Conservation (phyloP, 2,113 vertebrate genomes). For the Pimephales promelas region DNA sequence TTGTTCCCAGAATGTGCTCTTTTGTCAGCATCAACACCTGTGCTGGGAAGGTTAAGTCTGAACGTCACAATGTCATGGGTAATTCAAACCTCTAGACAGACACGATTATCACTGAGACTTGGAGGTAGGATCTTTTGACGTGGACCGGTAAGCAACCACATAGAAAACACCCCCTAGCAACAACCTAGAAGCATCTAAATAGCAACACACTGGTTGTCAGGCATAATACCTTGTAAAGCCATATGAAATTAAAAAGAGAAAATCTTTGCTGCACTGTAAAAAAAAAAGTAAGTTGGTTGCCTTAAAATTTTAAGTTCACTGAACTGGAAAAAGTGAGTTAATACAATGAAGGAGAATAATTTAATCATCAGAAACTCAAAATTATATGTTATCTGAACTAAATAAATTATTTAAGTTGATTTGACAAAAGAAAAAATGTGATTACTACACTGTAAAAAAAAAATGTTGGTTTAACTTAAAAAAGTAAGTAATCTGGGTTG, state of each 20-base stretch:
- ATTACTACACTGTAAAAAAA: too few species aligned
- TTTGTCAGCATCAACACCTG: slow-evolving; percentile 4
- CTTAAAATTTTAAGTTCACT: too few species aligned
- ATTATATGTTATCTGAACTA: too few species aligned
- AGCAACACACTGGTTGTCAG: neutral
- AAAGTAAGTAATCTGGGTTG: too few species aligned
- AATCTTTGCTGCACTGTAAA: too few species aligned
- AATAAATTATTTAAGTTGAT: too few species aligned
- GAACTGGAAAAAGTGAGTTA: too few species aligned
- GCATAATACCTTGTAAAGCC: neutral
- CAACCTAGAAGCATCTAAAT: neutral
- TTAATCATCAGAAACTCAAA: too few species aligned
- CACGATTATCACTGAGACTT: neutral
- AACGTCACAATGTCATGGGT: slow-evolving; percentile 44
- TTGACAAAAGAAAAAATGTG: too few species aligned
- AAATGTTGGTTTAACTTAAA: too few species aligned
- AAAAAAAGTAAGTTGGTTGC: too few species aligned
- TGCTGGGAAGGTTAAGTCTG: slow-evolving; percentile 6
- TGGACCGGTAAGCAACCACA: neutral
- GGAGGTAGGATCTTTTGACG: neutral
- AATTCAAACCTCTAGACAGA: slow-evolving; percentile 27
- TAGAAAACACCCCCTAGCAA: neutral
- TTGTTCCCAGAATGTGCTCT: slow-evolving; percentile 1
- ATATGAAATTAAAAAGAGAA: neutral
- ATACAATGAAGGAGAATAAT: too few species aligned